Evolutionary conservation across 2,797 vertebrate genomes (phyloP).

Genomic region (Micropoecilia bifurca): DNA sequence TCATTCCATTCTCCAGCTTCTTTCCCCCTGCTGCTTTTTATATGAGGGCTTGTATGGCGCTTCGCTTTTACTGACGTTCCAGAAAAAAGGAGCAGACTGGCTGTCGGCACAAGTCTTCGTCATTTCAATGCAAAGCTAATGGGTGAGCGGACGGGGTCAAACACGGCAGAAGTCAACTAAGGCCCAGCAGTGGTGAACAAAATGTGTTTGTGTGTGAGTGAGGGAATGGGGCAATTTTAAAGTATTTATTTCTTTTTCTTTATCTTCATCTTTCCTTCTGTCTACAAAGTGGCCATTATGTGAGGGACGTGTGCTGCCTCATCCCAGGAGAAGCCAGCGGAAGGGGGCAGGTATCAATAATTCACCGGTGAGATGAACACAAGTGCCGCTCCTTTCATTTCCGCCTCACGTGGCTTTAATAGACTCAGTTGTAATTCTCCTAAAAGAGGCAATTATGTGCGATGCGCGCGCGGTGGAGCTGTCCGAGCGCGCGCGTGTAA

Average conservation of each 20-base stretch:
- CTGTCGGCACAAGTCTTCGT: constrained; percentile 37
- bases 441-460: constrained; percentile 64
- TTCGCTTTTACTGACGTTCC: constrained; percentile 31
- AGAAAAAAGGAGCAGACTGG: constrained; percentile 33
- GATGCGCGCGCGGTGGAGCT: constrained; percentile 33
- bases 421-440: constrained; percentile 63
- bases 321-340: constrained; percentile 36
- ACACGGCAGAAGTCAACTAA: constrained; percentile 40
- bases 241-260: constrained; percentile 15
- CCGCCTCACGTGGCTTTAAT: constrained; percentile 67
- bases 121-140: constrained; percentile 48
- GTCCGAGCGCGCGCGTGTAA: constrained; percentile 50
- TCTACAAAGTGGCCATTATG: constrained; percentile 48
- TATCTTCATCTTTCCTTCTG: constrained; percentile 36
- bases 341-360: constrained; percentile 79
- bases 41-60: constrained; percentile 10
- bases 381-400: constrained; percentile 72
- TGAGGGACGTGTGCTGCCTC: constrained; percentile 58
- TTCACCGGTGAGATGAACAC: constrained; percentile 77
- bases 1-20: constrained; percentile 10
- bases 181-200: constrained; percentile 43
- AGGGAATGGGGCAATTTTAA: constrained; percentile 34
- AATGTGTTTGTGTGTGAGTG: constrained; percentile 20
- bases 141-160: constrained; percentile 55
- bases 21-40: constrained; percentile 13